phyloP scores from a whole-genome alignment of 2,888 invertebrate species.

The Acanthosepion pharaonis region DNA sequence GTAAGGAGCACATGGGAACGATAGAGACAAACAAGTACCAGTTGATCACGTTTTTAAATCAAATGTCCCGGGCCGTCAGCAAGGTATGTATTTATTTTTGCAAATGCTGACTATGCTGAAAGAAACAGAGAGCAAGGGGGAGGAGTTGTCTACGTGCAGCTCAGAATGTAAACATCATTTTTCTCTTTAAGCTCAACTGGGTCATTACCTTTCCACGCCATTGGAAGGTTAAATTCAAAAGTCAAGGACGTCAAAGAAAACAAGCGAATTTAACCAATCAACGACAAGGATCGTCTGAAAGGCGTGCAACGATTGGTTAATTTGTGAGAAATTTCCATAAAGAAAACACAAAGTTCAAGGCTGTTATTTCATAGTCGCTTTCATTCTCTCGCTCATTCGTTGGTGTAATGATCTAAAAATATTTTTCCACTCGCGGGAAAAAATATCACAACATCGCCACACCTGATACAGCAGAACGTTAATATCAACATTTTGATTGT shows the following conservation, averaged over 20 bases:
- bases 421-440: not conserved
- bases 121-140: not conserved
- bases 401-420: not conserved
- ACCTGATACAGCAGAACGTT: not conserved
- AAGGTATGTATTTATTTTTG: not conserved
- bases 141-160: not conserved
- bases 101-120: not conserved
- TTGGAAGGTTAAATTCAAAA: not conserved
- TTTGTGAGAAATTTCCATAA: not conserved
- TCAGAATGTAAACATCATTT: not conserved
- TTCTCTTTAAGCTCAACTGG: not conserved
- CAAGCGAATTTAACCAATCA: not conserved
- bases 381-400: not conserved
- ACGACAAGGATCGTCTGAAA: not conserved
- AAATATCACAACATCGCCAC: not conserved
- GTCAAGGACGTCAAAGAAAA: not conserved
- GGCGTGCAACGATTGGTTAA: not conserved
- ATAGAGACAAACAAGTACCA: no score
- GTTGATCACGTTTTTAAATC: not conserved
- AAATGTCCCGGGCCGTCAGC: not conserved
- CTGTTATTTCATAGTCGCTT: not conserved
- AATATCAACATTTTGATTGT: not conserved
- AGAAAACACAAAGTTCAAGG: not conserved
- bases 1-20: no score
- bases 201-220: not conserved